Percentiles rank a stretch among this genome's conserved stretches.
Evolutionary conservation across 2,113 vertebrate species (phyloP).

Genomic region (Spermophilus dauricus): DNA sequence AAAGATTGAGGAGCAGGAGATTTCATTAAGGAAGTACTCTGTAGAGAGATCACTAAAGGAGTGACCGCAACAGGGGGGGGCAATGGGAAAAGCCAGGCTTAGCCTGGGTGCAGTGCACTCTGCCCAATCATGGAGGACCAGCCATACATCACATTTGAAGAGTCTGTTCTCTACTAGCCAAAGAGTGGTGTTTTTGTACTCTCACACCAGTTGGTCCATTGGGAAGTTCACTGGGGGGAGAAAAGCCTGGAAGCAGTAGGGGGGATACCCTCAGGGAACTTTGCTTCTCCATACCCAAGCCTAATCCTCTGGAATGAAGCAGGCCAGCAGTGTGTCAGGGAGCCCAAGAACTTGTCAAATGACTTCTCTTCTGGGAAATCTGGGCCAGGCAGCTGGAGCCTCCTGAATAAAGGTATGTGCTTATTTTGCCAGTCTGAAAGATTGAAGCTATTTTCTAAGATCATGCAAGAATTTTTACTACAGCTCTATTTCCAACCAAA

Average conservation of each 20-base stretch:
- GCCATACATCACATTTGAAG: not conserved
- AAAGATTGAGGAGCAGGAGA: not conserved
- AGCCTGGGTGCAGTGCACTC: not conserved
- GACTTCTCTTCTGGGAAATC: too few relatives aligned
- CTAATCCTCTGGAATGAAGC: not conserved
- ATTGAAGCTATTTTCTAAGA: not conserved
- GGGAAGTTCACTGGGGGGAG: not conserved
- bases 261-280: not conserved
- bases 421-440: not conserved
- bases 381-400: too few relatives aligned
- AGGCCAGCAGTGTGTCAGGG: fast-evolving
- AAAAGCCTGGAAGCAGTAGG: not conserved
- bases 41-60: not conserved
- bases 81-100: too few relatives aligned
- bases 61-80: not conserved
- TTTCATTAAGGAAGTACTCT: not conserved
- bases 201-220: not conserved
- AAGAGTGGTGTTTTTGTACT: not conserved
- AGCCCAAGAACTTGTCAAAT: too few relatives aligned
- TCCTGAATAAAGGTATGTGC: not conserved
- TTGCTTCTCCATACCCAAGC: not conserved
- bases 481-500: not conserved
- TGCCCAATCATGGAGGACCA: not conserved
- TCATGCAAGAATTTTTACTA: not conserved
- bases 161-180: not conserved